Evolutionary conservation across 2,113 vertebrate species (phyloP), one percentile per base, ranked within the genome.

Genomic region (Falcunculus frontatus): DNA sequence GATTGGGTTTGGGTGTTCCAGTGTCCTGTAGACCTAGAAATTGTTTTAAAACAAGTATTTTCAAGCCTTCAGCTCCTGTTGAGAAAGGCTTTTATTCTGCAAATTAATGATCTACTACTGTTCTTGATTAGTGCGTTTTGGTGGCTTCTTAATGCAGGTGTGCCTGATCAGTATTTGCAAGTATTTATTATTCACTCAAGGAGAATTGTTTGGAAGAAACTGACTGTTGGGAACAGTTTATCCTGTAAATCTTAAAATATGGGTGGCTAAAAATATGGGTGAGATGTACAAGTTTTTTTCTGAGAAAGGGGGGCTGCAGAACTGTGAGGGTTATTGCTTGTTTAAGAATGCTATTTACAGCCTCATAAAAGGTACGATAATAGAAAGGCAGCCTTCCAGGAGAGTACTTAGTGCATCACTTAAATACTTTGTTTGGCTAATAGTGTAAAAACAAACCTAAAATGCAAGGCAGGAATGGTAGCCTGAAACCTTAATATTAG

Each of bases 321-420:
- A 84, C 86, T 56, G 73, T 57, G 69, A 95, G 83, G 78, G 82
- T 89, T 96, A 93, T 85, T 90, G 86, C 85, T 81, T 93, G 68
- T 90, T 93, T 97, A 72, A 90, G 93, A 95, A 97, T 86, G 80
- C 89, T 95, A 90, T 97, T 95, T 97, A 95, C 86, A 87, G 56
- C 91, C 94, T 92, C 84, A 74, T 96, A 95, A 96, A 96, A 95
- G 30, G 73, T 70, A 87, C 52, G 0, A 11, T 91, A 89, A 73
- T 84, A 94, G 91, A 94, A 89, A 90, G 84, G 84, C 83, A 90
- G 87, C 94, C 63, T 97, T 95, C 67, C 87, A 81, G 82, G 56
- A 84, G 79, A 57, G 62, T 90, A 68, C 83, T 91, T 87, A 79
- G 81, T 89, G 47, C 57, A 20, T 75, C 87, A 63, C 56, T 70